These are phyloP conservation scores for Cryptocheilus praepositus DNA, from an alignment of 2,888 invertebrate species.

Conservation along the genomic window DNA sequence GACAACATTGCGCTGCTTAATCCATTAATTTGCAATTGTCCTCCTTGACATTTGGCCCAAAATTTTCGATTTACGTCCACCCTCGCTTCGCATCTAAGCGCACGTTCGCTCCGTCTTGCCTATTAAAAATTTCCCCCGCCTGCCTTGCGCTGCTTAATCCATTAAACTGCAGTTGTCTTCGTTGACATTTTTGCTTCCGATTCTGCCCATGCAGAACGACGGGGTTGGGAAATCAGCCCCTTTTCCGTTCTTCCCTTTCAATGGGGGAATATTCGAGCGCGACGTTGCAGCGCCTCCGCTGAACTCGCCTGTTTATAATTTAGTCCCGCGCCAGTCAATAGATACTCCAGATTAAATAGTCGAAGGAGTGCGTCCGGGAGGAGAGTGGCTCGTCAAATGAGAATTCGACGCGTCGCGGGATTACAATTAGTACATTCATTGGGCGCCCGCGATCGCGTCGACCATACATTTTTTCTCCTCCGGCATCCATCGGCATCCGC, in stretches of 20 bases:
- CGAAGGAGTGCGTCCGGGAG: slow-evolving; percentile 4
- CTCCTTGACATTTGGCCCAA: slow-evolving; percentile 27
- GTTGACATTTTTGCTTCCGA: slow-evolving; percentile 28
- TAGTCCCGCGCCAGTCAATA: slow-evolving; percentile 31
- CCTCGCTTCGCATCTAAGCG: too few species aligned
- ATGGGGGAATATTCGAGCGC: slow-evolving; percentile 29
- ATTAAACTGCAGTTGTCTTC: slow-evolving; percentile 25
- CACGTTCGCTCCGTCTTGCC: not conserved
- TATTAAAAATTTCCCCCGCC: not conserved
- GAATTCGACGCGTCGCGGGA: slow-evolving; percentile 8
- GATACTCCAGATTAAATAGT: slow-evolving; percentile 29
- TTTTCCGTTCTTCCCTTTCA: slow-evolving; percentile 18
- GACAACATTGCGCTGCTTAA: not conserved
- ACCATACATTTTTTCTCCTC: not conserved
- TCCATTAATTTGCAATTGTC: slow-evolving; percentile 24
- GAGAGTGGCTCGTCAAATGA: slow-evolving; percentile 21
- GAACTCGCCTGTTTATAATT: slow-evolving; percentile 36
- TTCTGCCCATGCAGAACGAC: slow-evolving; percentile 32
- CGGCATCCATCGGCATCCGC: not conserved
- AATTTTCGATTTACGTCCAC: too few species aligned
- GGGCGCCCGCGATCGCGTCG: too few species aligned
- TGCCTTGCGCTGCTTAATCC: slow-evolving; percentile 2
- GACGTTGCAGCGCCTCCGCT: slow-evolving; percentile 15
- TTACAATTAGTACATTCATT: slow-evolving; percentile 1
- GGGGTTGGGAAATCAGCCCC: slow-evolving; percentile 29